phyloP scores from a whole-genome alignment of 2,888 invertebrate species.

The Aphidius colemani region DNA sequence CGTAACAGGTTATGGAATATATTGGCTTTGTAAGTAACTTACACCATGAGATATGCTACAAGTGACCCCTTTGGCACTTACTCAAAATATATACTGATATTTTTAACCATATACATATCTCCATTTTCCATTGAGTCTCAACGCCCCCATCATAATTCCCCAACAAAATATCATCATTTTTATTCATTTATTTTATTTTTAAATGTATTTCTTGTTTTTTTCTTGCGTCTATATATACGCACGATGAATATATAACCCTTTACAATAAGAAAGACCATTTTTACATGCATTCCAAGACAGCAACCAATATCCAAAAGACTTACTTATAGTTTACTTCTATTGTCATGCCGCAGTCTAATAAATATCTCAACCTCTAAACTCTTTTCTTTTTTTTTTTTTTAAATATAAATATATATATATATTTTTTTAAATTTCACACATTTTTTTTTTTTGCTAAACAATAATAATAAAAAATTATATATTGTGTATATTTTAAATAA shows the following conservation, averaged over 20 bases:
- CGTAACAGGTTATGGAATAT: too few species aligned
- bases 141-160: slow-evolving; percentile 12
- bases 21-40: slow-evolving; percentile 35
- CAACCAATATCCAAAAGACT: background rate
- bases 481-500: too few species aligned
- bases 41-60: slow-evolving; percentile 39
- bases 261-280: background rate
- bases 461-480: background rate
- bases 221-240: background rate
- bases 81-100: slow-evolving; percentile 15
- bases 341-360: slow-evolving; percentile 18
- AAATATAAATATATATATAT: background rate
- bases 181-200: slow-evolving; percentile 24
- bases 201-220: slow-evolving; percentile 26
- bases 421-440: slow-evolving; percentile 9
- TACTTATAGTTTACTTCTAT: slow-evolving; percentile 9
- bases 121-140: slow-evolving; percentile 28
- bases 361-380: slow-evolving; percentile 13
- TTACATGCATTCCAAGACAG: too few species aligned
- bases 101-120: slow-evolving; percentile 18
- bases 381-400: background rate
- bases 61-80: slow-evolving; percentile 37
- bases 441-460: slow-evolving; percentile 1
- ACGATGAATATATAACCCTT: background rate
- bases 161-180: slow-evolving; percentile 34